Base-by-base conservation (phyloP, 2,113 vertebrate genomes). In the Mesocricetus auratus region DNA sequence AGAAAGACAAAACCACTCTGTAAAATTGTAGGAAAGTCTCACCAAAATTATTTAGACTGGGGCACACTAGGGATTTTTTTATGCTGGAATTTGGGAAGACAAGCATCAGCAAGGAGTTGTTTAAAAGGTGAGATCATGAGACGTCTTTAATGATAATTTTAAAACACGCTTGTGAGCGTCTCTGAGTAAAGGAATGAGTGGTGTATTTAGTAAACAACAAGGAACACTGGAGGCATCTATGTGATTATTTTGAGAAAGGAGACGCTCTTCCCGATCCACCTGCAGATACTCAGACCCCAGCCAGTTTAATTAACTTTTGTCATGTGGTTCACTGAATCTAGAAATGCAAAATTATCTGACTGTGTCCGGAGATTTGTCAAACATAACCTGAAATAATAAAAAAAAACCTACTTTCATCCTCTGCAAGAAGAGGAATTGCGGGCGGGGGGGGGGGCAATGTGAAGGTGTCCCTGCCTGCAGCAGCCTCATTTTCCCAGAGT, bases 291-390 rank as follows among this genome's bases (percentile, higher is more conserved):
- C 91, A 91, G 93, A 95, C 97, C 96, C 86, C 94, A 98, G 98
- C 77, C 96, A 98, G 96, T 96, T 98, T 98, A 98, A 98, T 98
- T 99, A 98, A 98, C 98, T 98, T 98, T 98, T 97, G 95, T 98
- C 97, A 98, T 98, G 98, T 98, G 97, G 97, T 97, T 98, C 98
- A 96, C 73, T 98, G 98, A 98, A 94, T 98, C 96, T 82, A 78
- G 87, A 96, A 98, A 98, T 98, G 96, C 96, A 94, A 97, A 98
- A 95, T 26, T 79, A 98, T 97, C 94, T 82, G 0, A 98, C 98
- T 94, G 94, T 97, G 97, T 97, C 95, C 93, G 96, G 96, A 98
- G 97, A 98, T 97, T 97, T 97, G 97, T 98, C 97, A 98, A 95
- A 97, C 87, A 93, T 81, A 94, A 97, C 75, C 94, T 97, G 93